Conservation (phyloP, 2,888 invertebrate genomes). For the Hirtodrosophila duncani region DNA sequence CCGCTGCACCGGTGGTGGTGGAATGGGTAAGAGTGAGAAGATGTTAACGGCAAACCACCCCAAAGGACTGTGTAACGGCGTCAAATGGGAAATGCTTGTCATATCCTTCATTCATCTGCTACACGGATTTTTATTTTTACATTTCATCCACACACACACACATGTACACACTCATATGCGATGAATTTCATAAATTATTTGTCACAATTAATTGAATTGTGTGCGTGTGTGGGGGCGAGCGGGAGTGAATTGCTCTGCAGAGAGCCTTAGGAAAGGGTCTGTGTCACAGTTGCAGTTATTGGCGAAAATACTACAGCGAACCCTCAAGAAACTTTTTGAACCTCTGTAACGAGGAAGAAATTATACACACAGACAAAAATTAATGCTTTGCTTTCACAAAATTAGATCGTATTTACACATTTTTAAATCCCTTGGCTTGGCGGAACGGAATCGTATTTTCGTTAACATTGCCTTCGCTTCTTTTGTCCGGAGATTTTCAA, state of each 20-base stretch:
- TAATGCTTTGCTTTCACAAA: too few species aligned
- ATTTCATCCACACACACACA: constrained; percentile 7
- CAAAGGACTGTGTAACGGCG: constrained; percentile 49
- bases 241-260: constrained; percentile 7
- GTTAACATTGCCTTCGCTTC: too few species aligned
- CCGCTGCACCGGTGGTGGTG: not conserved
- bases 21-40: constrained; percentile 7
- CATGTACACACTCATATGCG: constrained; percentile 8
- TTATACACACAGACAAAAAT: too few species aligned
- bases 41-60: constrained; percentile 39
- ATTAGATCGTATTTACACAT: too few species aligned
- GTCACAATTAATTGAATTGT: constrained; percentile 77
- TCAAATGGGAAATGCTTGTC: constrained; percentile 78
- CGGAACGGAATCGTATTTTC: too few species aligned
- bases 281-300: too few species aligned
- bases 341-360: too few species aligned
- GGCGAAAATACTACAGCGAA: too few species aligned
- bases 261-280: constrained; percentile 14
- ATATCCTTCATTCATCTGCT: constrained; percentile 76
- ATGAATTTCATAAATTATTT: constrained; percentile 73
- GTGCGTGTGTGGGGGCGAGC: constrained; percentile 40
- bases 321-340: constrained; percentile 23
- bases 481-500: too few species aligned
- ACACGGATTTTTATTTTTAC: constrained; percentile 62
- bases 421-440: too few species aligned